phyloP scores from a whole-genome alignment of 2,797 vertebrate genomes.

The Muscicapa striata region DNA sequence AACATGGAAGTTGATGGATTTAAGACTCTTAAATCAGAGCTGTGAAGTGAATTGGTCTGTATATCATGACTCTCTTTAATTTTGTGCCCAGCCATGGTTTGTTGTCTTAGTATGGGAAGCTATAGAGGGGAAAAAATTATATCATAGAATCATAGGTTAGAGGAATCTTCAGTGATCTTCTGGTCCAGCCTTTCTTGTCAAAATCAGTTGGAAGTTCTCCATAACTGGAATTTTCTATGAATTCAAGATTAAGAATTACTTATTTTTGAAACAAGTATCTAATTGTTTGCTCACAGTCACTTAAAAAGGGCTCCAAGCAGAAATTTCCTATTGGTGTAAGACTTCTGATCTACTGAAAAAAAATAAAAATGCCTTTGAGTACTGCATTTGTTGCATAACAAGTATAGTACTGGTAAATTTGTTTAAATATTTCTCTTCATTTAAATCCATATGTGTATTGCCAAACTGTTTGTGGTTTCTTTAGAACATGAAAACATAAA shows the following conservation, averaged over 20 bases:
- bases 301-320: neutral
- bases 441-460: neutral
- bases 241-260: neutral
- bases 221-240: neutral
- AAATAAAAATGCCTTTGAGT: neutral
- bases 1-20: neutral
- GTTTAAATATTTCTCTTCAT: neutral
- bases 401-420: neutral
- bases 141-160: neutral
- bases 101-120: neutral
- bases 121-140: neutral
- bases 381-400: neutral
- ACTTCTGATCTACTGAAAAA: neutral
- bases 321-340: neutral
- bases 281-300: neutral
- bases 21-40: neutral
- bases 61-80: neutral
- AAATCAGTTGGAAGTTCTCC: neutral
- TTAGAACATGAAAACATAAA: neutral
- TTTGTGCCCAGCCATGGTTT: neutral
- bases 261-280: fast-evolving
- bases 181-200: neutral
- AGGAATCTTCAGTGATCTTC: neutral
- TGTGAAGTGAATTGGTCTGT: neutral
- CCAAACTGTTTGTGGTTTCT: neutral